Percentiles rank a stretch among this genome's conserved stretches.
These are phyloP conservation scores for Micromesistius poutassou DNA, from an alignment of 2,797 vertebrate species.

Conservation along the genomic window DNA sequence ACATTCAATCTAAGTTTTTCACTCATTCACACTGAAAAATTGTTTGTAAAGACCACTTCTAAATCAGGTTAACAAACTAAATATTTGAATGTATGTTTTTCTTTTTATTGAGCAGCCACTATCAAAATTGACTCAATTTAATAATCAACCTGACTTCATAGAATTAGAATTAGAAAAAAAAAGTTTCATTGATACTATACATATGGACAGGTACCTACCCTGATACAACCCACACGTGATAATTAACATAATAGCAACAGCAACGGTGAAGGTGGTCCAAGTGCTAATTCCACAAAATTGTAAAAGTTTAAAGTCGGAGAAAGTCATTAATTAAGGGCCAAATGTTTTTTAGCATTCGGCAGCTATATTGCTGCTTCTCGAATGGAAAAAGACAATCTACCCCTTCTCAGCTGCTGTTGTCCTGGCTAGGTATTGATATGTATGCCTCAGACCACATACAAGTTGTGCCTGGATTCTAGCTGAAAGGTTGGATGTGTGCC, in stretches of 20 bases:
- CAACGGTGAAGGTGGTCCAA: not conserved
- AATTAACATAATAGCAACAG: not conserved
- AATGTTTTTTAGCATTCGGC: slow-evolving; percentile 3
- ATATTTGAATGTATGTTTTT: slow-evolving; percentile 8
- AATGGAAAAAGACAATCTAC: not conserved
- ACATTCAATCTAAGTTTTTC: slow-evolving; percentile 1
- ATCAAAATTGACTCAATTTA: not conserved
- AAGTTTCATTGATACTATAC: not conserved
- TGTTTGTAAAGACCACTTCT: slow-evolving; percentile 23
- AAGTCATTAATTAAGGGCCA: not conserved
- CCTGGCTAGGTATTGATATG: not conserved
- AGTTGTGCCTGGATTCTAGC: not conserved
- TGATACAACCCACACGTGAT: not conserved
- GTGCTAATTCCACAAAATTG: not conserved
- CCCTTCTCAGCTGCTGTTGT: not conserved
- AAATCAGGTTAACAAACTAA: slow-evolving; percentile 39
- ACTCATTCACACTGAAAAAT: slow-evolving; percentile 12
- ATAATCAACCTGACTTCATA: not conserved
- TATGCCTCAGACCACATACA: not conserved
- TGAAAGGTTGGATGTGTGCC: not conserved
- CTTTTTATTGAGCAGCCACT: slow-evolving; percentile 14
- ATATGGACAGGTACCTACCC: not conserved
- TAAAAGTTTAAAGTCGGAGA: not conserved
- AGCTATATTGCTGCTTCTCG: not conserved
- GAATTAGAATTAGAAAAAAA: no score